These are phyloP conservation scores for Balaeniceps rex DNA, from an alignment of 2,113 vertebrate genomes.

Conservation along the genomic window DNA sequence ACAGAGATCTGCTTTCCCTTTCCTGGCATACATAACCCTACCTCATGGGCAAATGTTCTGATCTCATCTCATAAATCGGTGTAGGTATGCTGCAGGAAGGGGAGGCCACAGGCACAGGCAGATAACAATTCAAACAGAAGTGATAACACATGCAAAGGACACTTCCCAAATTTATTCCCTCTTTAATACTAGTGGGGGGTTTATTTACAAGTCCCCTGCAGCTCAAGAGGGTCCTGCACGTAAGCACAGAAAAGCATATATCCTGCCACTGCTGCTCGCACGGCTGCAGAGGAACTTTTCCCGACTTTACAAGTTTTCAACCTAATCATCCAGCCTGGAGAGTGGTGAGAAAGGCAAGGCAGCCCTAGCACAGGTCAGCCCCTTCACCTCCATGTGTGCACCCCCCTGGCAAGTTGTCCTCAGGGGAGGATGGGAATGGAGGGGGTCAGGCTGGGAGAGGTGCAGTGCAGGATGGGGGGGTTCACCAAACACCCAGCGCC, in stretches of 20 bases:
- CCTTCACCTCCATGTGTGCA: accelerated
- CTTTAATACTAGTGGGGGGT: not conserved
- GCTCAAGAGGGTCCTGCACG: constrained; percentile 9
- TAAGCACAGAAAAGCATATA: constrained; percentile 37
- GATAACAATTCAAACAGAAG: constrained; percentile 44
- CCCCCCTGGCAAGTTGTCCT: not conserved
- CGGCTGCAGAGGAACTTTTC: not conserved
- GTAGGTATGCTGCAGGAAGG: constrained; percentile 6
- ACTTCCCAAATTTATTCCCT: constrained; percentile 45
- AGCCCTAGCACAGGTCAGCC: not conserved
- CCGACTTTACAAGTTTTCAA: not conserved
- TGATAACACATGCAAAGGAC: constrained; percentile 38
- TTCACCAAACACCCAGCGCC: accelerated
- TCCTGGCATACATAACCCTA: constrained; percentile 43
- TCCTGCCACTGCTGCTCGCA: not conserved
- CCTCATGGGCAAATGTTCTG: constrained; percentile 34
- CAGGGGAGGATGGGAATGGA: not conserved
- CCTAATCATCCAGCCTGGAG: not conserved
- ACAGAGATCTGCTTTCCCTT: not conserved
- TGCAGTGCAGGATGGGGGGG: not conserved
- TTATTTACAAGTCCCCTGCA: constrained; percentile 35
- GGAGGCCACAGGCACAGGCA: constrained; percentile 35
- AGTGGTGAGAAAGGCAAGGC: not conserved
- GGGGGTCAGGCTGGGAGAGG: not conserved
- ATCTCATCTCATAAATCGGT: constrained; percentile 53